These are phyloP conservation scores for Gasteruption jaculator DNA, from an alignment of 2,888 invertebrate genomes.

Conservation along the genomic window DNA sequence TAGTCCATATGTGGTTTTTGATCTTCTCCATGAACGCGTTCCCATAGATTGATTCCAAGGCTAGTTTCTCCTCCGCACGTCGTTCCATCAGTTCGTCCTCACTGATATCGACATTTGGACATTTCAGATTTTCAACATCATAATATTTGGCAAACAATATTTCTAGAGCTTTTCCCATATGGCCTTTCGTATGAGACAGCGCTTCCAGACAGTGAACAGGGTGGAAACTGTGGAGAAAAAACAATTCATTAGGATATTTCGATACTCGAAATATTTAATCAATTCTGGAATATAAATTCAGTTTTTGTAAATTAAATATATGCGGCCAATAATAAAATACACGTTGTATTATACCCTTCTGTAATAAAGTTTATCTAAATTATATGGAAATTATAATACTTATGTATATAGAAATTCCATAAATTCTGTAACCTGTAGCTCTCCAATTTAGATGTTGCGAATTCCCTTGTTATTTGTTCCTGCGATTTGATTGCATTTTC, in stretches of 20 bases:
- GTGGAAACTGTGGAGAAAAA: constrained; percentile 63
- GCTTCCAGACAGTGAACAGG: constrained; percentile 72
- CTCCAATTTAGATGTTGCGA: constrained; percentile 69
- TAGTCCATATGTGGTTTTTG: constrained; percentile 65
- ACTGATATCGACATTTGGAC: constrained; percentile 49
- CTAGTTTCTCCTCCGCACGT: constrained; percentile 68
- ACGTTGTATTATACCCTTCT: no score
- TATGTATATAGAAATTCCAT: no score
- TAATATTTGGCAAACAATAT: constrained; percentile 71
- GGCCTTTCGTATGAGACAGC: constrained; percentile 62
- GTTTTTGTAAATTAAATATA: no score
- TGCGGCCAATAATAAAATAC: no score
- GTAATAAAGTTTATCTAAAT: no score
- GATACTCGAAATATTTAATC: background rate
- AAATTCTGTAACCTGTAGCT: constrained; percentile 55
- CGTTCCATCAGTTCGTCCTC: constrained; percentile 61
- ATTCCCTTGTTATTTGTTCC: constrained; percentile 64
- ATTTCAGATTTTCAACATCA: constrained; percentile 51
- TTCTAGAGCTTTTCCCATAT: constrained; percentile 69
- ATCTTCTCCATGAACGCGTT: constrained; percentile 66
- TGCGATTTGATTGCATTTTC: constrained; percentile 59
- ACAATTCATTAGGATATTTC: constrained; percentile 10
- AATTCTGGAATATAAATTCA: constrained; percentile 4
- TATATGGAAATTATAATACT: no score
- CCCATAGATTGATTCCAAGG: constrained; percentile 75